phyloP scores from a whole-genome alignment of 2,113 vertebrate species.

The Syngnathoides biaculeatus region DNA sequence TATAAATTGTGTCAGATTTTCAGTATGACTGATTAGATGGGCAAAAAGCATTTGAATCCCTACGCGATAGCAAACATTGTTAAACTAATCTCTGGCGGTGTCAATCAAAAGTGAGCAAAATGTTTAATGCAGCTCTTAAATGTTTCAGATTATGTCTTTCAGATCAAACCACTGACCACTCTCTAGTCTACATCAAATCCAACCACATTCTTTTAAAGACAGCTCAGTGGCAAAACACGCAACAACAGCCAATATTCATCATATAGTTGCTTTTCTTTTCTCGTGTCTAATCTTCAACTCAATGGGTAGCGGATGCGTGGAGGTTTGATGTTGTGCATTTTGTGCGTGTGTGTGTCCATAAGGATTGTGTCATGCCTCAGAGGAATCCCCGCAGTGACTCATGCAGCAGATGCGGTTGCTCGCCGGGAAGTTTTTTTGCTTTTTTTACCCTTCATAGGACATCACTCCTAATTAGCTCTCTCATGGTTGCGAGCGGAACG shows the following conservation, averaged over 20 bases:
- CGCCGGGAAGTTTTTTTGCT: conserved; percentile 60
- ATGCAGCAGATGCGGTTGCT: conserved; percentile 28
- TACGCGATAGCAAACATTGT: background rate
- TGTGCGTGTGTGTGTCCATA: background rate
- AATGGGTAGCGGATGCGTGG: background rate
- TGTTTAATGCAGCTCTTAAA: background rate
- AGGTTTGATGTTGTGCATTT: background rate
- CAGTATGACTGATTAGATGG: background rate
- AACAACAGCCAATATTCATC: background rate
- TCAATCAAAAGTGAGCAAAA: background rate
- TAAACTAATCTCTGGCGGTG: background rate
- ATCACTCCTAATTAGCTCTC: conserved; percentile 67
- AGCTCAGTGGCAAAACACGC: background rate
- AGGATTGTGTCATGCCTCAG: background rate
- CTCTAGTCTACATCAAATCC: background rate
- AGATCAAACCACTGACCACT: background rate
- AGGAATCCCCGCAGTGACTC: background rate
- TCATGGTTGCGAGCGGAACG: conserved; percentile 42
- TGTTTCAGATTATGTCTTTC: background rate
- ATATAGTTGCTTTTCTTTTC: background rate
- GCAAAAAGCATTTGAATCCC: no score
- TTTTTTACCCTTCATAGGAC: conserved; percentile 51
- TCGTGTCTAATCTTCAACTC: background rate
- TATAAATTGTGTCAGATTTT: no score
- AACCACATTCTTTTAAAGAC: background rate